phyloP scores from a whole-genome alignment of 64 coral and sea anemone species.

The Actinia equina region DNA sequence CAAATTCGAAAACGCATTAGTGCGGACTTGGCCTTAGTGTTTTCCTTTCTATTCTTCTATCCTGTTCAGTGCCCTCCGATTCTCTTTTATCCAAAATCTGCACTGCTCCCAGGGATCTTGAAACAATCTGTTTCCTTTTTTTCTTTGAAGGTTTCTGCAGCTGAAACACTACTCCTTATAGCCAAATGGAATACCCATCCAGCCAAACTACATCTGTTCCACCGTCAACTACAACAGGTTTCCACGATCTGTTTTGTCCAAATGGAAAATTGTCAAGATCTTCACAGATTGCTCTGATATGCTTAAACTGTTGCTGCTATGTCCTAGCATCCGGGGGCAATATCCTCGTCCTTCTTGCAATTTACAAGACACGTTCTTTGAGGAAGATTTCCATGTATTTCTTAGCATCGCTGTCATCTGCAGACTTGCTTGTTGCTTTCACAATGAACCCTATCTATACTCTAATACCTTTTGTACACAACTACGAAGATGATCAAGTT shows the following conservation, averaged over 20 bases:
- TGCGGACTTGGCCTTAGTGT: too few relatives aligned
- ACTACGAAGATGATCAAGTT: neutral
- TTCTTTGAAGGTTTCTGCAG: too few relatives aligned
- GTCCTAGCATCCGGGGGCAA: slow-evolving; percentile 11
- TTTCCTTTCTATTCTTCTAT: too few relatives aligned
- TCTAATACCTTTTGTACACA: neutral
- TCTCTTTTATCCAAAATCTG: too few relatives aligned
- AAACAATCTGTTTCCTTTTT: too few relatives aligned
- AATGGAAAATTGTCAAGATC: neutral
- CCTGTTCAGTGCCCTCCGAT: too few relatives aligned
- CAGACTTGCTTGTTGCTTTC: slow-evolving; percentile 20
- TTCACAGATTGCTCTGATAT: neutral
- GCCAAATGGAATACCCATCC: neutral
- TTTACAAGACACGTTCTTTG: slow-evolving; percentile 14
- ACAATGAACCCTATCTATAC: slow-evolving; percentile 13
- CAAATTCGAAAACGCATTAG: too few relatives aligned
- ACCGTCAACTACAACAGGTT: neutral
- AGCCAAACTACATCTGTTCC: neutral
- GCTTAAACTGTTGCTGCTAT: neutral
- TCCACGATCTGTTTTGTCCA: neutral
- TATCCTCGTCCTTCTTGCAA: slow-evolving; percentile 8
- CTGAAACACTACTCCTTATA: neutral
- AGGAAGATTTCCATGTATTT: slow-evolving; percentile 31
- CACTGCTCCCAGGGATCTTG: too few relatives aligned
- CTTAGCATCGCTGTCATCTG: slow-evolving; percentile 24